Conservation (phyloP, 2,113 vertebrate genomes). For the Vidua chalybeata region DNA sequence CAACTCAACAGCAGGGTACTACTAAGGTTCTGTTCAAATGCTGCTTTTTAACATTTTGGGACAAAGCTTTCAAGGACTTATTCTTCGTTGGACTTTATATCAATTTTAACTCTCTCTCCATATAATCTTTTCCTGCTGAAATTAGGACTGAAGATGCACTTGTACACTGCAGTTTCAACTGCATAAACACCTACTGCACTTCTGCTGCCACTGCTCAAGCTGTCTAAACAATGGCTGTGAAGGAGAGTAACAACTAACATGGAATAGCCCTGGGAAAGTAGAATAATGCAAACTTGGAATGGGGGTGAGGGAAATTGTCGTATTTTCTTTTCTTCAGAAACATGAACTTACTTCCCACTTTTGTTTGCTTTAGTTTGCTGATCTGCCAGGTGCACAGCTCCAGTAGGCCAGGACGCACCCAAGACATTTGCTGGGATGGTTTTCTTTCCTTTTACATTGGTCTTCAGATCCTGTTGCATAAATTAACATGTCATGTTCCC, state of each 20-base stretch:
- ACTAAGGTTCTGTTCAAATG: background rate
- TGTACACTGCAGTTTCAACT: slow-evolving; percentile 45
- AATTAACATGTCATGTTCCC: slow-evolving; percentile 65
- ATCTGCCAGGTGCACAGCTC: slow-evolving; percentile 75
- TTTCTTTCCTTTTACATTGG: slow-evolving; percentile 59
- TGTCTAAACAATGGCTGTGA: slow-evolving; percentile 86
- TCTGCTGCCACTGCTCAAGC: slow-evolving; percentile 78
- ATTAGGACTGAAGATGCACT: slow-evolving; percentile 55
- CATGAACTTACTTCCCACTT: slow-evolving; percentile 79
- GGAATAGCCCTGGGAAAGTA: slow-evolving; percentile 87
- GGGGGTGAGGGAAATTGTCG: slow-evolving; percentile 73
- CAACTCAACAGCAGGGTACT: background rate
- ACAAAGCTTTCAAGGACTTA: background rate
- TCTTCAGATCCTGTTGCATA: slow-evolving; percentile 63
- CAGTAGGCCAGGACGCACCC: slow-evolving; percentile 47
- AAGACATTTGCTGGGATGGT: slow-evolving; percentile 59
- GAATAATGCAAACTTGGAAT: slow-evolving; percentile 76
- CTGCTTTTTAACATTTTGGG: background rate
- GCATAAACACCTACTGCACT: slow-evolving; percentile 77
- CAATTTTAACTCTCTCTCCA: background rate
- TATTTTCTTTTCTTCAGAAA: slow-evolving; percentile 83
- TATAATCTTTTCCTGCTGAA: slow-evolving; percentile 34
- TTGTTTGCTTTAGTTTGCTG: slow-evolving; percentile 79
- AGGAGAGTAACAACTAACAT: slow-evolving; percentile 77
- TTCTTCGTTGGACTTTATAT: background rate